Evolutionary conservation across 2,113 vertebrate genomes (phyloP), one percentile per base, ranked within the genome.

Genomic region (Heterotilapia buettikoferi): DNA sequence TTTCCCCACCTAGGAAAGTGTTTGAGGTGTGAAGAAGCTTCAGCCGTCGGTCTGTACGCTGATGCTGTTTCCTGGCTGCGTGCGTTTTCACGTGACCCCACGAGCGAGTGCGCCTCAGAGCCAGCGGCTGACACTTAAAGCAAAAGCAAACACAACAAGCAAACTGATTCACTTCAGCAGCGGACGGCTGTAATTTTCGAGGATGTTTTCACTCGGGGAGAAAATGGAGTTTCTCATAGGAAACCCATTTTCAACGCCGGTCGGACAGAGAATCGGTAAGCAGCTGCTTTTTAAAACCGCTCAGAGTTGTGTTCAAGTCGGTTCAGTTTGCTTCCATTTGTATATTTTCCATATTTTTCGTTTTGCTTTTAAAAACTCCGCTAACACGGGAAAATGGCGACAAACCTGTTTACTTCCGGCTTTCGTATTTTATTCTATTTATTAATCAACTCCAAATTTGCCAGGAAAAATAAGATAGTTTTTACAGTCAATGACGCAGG

Each of bases 211-310:
- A 38, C 38, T 95, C 84, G 93, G 92, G 83, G 90, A 93, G 73
- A 95, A 76, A 26, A 98, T 99, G 97, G 98, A 99, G 88, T 98
- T 98, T 95, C 96, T 99, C 7, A 95, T 98, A 68, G 97, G 97
- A 82, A 98, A 97, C 93, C 96, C 97, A 2, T 98, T 98, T 90
- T 97, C 97, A 63, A 97, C 98, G 83, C 97, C 97, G 1, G 98
- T 99, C 83, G 98, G 98, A 12, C 98, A 99, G 90, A 97, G 97
- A 90, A 97, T 99, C 88, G 98, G 98, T 99, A 91, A 98, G 97
- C 56, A 16, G 6, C 5, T 38, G 38, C 14, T 84, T 83, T 78
- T 73, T 2, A 56, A 78, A 31, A 78, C 26, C 7, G 45, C 16
- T 13, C 9, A 11, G 24, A 78, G 43, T 50, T 31, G 16, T n/a